Conservation (phyloP, 2,797 vertebrate genomes). For the Masticophis lateralis region DNA sequence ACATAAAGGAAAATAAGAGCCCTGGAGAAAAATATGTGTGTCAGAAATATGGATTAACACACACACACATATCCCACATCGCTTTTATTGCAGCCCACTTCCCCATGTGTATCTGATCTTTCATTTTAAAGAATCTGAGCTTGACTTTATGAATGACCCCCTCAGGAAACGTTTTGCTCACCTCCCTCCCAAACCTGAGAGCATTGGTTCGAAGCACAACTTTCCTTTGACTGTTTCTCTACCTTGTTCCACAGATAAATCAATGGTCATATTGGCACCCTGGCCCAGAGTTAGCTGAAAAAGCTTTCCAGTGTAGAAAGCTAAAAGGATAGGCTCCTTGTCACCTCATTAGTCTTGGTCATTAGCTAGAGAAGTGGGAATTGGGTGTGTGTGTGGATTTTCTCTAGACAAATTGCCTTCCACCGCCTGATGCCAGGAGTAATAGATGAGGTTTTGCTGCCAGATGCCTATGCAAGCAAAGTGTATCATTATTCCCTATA, state of each 20-base stretch:
- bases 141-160: not conserved
- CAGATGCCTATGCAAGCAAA: not conserved
- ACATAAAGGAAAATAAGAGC: not conserved
- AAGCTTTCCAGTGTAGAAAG: not conserved
- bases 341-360: slow-evolving; percentile 4
- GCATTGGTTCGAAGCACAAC: not conserved
- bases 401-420: not conserved
- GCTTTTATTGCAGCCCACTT: not conserved
- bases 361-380: not conserved
- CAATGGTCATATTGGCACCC: not conserved
- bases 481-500: not conserved
- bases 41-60: not conserved
- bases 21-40: not conserved
- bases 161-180: not conserved
- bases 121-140: not conserved
- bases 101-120: not conserved
- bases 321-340: not conserved
- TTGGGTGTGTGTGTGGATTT: not conserved
- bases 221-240: not conserved
- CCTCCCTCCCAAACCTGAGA: not conserved
- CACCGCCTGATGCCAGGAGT: not conserved
- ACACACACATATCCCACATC: not conserved
- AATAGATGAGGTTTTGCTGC: slow-evolving; percentile 4
- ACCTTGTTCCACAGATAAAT: not conserved
- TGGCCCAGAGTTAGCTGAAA: not conserved